Evolutionary conservation across 2,888 invertebrate genomes (phyloP).

Genomic region (Parascotia fuliginaria): DNA sequence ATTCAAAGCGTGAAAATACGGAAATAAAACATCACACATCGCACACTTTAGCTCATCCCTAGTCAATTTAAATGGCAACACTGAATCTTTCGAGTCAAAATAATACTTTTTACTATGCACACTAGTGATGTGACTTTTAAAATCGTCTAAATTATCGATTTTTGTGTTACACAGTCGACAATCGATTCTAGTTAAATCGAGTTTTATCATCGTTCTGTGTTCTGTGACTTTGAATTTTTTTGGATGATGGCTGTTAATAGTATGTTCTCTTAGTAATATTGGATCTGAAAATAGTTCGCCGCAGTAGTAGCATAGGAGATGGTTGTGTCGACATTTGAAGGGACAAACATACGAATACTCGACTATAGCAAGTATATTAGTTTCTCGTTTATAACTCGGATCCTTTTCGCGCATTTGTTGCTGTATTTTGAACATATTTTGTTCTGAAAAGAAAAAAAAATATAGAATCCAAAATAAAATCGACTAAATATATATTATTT

Average conservation of each 20-base stretch:
- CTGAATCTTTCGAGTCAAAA: constrained; percentile 63
- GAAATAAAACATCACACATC: constrained; percentile 59
- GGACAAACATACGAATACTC: constrained; percentile 74
- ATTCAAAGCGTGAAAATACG: constrained; percentile 76
- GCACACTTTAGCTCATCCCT: constrained; percentile 67
- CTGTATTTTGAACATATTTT: constrained; percentile 67
- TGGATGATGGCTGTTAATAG: constrained; percentile 52
- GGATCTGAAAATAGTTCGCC: constrained; percentile 64
- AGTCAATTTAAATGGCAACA: constrained; percentile 66
- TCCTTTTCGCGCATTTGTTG: constrained; percentile 71
- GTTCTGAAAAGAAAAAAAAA: constrained; percentile 41
- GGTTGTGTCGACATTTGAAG: constrained; percentile 76
- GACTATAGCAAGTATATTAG: constrained; percentile 70
- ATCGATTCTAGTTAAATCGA: constrained; percentile 72
- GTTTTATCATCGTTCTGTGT: constrained; percentile 74
- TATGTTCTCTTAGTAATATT: constrained; percentile 54
- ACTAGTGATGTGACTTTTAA: constrained; percentile 62
- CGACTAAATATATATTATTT: too few species aligned
- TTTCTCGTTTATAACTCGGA: constrained; percentile 70
- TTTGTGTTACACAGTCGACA: constrained; percentile 64
- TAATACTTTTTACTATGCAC: constrained; percentile 70
- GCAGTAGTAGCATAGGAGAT: constrained; percentile 75
- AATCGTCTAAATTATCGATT: constrained; percentile 63
- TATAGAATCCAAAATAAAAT: neutral
- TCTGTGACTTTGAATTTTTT: constrained; percentile 73